phyloP scores from a whole-genome alignment of 1,140 invertebrate genomes.

The Zaprionus gabonicus region DNA sequence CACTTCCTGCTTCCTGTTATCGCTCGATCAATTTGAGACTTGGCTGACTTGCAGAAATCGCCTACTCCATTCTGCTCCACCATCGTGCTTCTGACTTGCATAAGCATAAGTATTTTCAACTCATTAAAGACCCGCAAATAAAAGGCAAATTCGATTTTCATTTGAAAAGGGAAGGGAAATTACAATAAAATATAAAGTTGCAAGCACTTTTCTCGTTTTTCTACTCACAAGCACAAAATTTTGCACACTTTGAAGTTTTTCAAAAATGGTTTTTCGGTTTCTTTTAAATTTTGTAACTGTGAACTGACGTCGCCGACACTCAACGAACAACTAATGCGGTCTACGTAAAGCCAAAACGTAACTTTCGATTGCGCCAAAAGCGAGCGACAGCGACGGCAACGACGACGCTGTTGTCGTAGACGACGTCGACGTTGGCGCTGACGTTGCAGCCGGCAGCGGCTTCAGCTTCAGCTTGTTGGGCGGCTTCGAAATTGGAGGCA shows the following conservation, averaged over 20 bases:
- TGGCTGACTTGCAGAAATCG: not conserved
- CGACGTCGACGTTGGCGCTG: constrained; percentile 16
- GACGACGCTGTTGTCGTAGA: not conserved
- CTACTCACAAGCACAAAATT: constrained; percentile 15
- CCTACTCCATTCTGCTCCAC: not conserved
- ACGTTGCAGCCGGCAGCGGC: constrained; percentile 21
- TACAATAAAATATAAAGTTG: not conserved
- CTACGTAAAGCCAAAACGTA: constrained; percentile 77
- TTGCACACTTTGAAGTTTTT: constrained; percentile 5
- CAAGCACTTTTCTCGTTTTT: not conserved
- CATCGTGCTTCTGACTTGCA: not conserved
- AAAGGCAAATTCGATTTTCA: not conserved
- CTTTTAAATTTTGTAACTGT: constrained; percentile 46
- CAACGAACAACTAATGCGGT: constrained; percentile 72
- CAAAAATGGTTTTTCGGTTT: constrained; percentile 12
- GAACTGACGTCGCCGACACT: constrained; percentile 72
- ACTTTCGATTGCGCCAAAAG: constrained; percentile 80
- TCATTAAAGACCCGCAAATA: not conserved
- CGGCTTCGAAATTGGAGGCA: constrained; percentile 2
- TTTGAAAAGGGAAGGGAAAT: not conserved
- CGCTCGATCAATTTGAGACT: not conserved
- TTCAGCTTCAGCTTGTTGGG: constrained; percentile 1
- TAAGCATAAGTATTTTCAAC: not conserved
- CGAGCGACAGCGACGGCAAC: constrained; percentile 20
- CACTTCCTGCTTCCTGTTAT: constrained; percentile 7